Percentiles rank a stretch among this genome's conserved stretches.
Evolutionary conservation across 2,888 invertebrate genomes (phyloP).

Genomic region (Catocala sponsa): DNA sequence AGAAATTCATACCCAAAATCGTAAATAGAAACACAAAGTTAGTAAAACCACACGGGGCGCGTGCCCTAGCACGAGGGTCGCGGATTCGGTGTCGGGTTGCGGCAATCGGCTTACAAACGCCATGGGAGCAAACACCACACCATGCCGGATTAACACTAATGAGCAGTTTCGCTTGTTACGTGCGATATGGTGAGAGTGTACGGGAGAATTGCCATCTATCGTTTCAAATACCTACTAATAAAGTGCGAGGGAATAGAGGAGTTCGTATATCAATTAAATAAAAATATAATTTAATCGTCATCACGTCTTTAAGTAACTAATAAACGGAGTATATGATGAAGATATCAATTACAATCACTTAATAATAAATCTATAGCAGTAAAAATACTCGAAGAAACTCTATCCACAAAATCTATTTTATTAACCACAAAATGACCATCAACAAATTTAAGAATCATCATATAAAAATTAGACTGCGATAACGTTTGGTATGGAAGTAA

Average conservation of each 20-base stretch:
- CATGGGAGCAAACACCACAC: constrained; percentile 72
- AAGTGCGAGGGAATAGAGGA: neutral
- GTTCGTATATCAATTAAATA: no score
- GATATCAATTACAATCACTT: neutral
- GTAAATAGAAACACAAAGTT: constrained; percentile 33
- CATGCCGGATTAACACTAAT: constrained; percentile 72
- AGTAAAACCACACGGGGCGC: constrained; percentile 52
- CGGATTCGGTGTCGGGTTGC: constrained; percentile 80
- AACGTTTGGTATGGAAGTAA: constrained; percentile 38
- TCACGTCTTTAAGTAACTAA: neutral
- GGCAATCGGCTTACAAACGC: constrained; percentile 82
- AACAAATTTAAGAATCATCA: constrained; percentile 27
- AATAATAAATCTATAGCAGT: constrained; percentile 1
- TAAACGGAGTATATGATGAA: neutral
- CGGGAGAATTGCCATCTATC: constrained; percentile 10
- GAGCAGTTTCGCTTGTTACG: constrained; percentile 64
- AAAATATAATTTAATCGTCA: no score
- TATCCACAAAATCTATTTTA: constrained; percentile 28
- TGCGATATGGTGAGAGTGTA: constrained; percentile 30
- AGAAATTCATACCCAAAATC: neutral
- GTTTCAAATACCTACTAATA: constrained; percentile 2
- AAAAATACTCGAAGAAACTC: constrained; percentile 17
- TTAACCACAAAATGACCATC: constrained; percentile 40
- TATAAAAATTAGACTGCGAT: constrained; percentile 49
- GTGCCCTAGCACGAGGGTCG: constrained; percentile 64